phyloP scores from a whole-genome alignment of 2,888 invertebrate genomes.

The Archips xylosteana region DNA sequence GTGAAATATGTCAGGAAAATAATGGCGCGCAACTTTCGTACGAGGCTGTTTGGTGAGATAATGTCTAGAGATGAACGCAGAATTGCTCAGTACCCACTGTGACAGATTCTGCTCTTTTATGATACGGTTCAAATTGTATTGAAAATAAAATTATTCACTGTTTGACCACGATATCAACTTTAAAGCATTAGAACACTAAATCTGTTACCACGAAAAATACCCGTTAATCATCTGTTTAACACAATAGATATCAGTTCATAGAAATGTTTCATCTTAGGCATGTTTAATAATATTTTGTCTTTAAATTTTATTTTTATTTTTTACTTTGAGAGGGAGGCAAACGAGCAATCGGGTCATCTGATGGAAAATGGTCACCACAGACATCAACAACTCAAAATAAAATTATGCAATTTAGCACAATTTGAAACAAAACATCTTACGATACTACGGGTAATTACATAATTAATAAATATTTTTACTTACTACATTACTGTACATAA shows the following conservation, averaged over 20 bases:
- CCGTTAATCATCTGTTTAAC: too few species aligned
- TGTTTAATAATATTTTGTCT: neutral
- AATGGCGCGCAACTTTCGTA: conserved; percentile 63
- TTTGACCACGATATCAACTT: neutral
- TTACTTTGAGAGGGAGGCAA: too few species aligned
- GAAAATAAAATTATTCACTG: neutral
- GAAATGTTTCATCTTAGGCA: too few species aligned
- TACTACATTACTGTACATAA: too few species aligned
- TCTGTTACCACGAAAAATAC: too few species aligned
- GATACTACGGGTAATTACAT: neutral
- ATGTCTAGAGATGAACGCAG: conserved; percentile 56
- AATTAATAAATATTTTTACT: too few species aligned
- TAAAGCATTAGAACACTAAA: neutral
- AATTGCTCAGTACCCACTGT: conserved; percentile 45
- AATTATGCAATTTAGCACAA: neutral
- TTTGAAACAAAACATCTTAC: neutral
- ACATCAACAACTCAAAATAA: too few species aligned
- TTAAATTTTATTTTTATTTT: neutral
- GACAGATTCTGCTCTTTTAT: conserved; percentile 42
- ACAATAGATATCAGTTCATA: too few species aligned
- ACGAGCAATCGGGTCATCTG: too few species aligned
- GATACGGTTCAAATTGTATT: conserved; percentile 28
- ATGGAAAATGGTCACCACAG: too few species aligned
- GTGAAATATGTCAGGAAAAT: conserved; percentile 78
- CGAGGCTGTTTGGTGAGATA: conserved; percentile 57